Percentiles rank a stretch among this genome's conserved stretches.
Conservation (phyloP, 2,113 vertebrate species). For the Desmodus rotundus region DNA sequence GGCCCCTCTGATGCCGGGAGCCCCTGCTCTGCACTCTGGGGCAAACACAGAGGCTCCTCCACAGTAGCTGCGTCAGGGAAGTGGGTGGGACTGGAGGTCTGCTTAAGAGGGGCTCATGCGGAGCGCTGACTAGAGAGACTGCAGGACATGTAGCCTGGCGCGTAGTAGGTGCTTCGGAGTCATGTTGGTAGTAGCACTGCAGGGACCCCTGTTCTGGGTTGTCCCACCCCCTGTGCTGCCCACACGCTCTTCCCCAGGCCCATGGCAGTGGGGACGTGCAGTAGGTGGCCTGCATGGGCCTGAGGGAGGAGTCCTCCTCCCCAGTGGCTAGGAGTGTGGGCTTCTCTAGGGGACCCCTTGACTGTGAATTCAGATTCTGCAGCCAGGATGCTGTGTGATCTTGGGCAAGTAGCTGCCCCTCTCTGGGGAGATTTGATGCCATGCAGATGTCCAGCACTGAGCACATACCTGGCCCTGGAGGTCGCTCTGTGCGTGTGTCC, state of each 20-base stretch:
- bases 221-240: accelerated
- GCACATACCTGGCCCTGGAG: accelerated
- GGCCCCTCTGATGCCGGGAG: neutral
- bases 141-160: accelerated
- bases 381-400: neutral
- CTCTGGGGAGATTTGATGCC: accelerated
- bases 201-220: neutral
- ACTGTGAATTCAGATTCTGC: neutral
- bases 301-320: neutral
- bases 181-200: accelerated
- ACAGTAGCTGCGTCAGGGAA: accelerated
- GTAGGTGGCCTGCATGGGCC: neutral
- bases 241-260: neutral
- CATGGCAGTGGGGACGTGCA: accelerated
- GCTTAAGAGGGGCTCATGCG: no score
- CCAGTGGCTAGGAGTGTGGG: no score
- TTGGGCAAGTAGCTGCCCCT: neutral
- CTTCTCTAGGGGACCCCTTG: neutral
- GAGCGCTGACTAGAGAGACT: accelerated
- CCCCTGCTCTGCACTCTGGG: accelerated
- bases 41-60: accelerated
- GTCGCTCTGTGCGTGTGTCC: accelerated
- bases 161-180: accelerated
- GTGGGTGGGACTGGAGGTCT: accelerated
- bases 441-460: accelerated